Base-by-base conservation (phyloP, 2,888 invertebrate genomes). In the Nomada fabriciana region DNA sequence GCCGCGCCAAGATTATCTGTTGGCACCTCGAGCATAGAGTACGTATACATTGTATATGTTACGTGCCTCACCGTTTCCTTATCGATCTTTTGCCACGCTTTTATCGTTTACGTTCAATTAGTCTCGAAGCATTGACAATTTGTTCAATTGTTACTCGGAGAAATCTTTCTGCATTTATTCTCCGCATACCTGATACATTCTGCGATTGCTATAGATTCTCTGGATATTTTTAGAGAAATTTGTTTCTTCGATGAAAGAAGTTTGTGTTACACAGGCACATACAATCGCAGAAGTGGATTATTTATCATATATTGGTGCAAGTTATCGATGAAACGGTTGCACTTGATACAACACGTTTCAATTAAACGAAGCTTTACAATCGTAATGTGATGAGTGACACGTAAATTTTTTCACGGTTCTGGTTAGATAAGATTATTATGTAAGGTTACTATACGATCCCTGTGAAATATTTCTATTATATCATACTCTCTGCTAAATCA, bases 1-100 rank as follows among this genome's bases (percentile, higher is more conserved):
- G 23, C n/a, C 42, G 7, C 20, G 76, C 76, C 87, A 87, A 84
- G 74, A 71, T 82, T 73, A 71, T 65, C 67, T 36, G 29, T 50
- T 81, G 75, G 70, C 67, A 81, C 52, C 36, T 65, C 67, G 59
- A 67, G 55, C 57, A 63, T 67, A 65, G 36, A 57, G 52, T 57
- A 64, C 18, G 42, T 57, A 11, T 15, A 18, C n/a, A 53, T 57
- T 23, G 23, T 23, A 20, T 57, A 13, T 13, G 13, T 50, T 69
- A 42, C 23, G 25, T 2, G 47, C 0, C 15, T 15, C 10, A 3
- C 42, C 15, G 70, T 18, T 64, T 79, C 52, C 63, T 69, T 79
- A 79, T 76, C 60, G 65, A 71, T 57, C 42, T 25, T 23, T 36
- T 13, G 13, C 5, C 29, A 18, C 20, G n/a, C 18, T 59, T 55